Percentiles rank a stretch among this genome's conserved stretches.
These are phyloP conservation scores for Tetraneura akinire DNA, from an alignment of 1,140 invertebrate genomes.

Conservation along the genomic window DNA sequence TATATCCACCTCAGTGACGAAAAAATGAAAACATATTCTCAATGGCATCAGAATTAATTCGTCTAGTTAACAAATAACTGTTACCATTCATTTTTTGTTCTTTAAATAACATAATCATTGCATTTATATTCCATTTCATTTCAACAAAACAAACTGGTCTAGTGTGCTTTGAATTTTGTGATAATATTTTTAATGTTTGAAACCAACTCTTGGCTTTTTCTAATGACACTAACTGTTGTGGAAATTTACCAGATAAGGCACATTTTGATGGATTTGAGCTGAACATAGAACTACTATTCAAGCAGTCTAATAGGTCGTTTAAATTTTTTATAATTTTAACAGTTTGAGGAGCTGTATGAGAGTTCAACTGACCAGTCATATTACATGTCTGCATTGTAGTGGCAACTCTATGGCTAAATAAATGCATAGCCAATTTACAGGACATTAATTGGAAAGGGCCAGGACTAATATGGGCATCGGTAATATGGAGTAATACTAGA, in stretches of 20 bases:
- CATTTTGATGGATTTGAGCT: conserved; percentile 12
- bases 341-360: not conserved
- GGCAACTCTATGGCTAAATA: not conserved
- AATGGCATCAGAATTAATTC: not conserved
- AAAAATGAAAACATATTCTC: not conserved
- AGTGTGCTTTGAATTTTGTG: not conserved
- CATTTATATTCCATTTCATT: not conserved
- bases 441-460: conserved; percentile 9
- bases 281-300: not conserved
- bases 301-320: not conserved
- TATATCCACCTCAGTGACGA: not conserved
- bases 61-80: not conserved
- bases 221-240: not conserved
- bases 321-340: not conserved
- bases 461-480: not conserved
- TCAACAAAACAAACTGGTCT: not conserved
- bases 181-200: not conserved
- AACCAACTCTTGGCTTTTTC: not conserved
- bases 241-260: not conserved
- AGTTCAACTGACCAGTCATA: not conserved
- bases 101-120: not conserved
- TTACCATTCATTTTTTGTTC: not conserved
- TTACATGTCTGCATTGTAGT: not conserved
- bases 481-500: not conserved
- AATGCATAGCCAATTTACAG: conserved; percentile 9